Percentiles rank a stretch among this genome's conserved stretches.
These are phyloP conservation scores for Cygnus olor DNA, from an alignment of 2,797 vertebrate genomes.

Conservation along the genomic window DNA sequence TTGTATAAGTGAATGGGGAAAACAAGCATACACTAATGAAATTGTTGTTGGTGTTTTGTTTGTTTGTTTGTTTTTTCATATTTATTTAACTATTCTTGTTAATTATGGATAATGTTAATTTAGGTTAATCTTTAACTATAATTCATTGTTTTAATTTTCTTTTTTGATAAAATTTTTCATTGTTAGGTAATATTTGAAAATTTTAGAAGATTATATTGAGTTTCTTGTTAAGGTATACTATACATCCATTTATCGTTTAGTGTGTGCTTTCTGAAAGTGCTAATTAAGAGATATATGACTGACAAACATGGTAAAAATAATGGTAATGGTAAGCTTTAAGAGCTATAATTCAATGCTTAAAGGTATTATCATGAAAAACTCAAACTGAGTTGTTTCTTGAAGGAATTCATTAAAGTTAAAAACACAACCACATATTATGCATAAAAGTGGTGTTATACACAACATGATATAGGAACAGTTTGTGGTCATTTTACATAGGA, in stretches of 20 bases:
- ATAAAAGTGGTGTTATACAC: rapidly evolving
- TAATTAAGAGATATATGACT: rapidly evolving
- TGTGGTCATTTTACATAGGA: rapidly evolving
- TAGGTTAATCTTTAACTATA: too few relatives aligned
- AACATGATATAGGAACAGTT: rapidly evolving
- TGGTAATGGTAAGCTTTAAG: rapidly evolving
- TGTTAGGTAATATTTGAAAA: rapidly evolving
- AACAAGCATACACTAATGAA: too few relatives aligned
- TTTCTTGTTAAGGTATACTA: rapidly evolving
- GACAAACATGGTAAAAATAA: rapidly evolving
- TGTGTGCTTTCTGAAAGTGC: rapidly evolving
- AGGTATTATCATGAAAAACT: rapidly evolving
- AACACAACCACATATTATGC: rapidly evolving
- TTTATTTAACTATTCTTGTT: rapidly evolving
- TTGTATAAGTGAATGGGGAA: rapidly evolving
- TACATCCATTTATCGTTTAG: rapidly evolving
- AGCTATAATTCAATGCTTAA: rapidly evolving
- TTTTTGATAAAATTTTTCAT: too few relatives aligned
- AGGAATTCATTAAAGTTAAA: rapidly evolving
- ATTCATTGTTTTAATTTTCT: too few relatives aligned
- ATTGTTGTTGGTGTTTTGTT: too few relatives aligned
- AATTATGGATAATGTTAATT: rapidly evolving
- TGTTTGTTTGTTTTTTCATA: too few relatives aligned
- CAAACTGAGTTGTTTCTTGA: rapidly evolving
- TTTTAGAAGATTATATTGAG: rapidly evolving